phyloP scores from a whole-genome alignment of 1,140 invertebrate genomes.

The Drosophila orosa region DNA sequence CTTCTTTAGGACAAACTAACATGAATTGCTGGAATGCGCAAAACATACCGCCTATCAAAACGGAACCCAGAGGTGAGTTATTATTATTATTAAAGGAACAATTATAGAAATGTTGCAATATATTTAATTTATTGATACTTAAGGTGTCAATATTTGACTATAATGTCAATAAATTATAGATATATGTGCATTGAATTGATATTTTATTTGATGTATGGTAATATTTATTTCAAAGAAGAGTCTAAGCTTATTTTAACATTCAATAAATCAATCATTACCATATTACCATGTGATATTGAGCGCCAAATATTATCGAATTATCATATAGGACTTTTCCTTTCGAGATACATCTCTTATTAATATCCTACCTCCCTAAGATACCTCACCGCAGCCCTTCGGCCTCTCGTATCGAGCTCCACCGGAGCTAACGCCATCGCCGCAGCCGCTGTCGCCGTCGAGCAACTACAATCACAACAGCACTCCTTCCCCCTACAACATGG shows the following conservation, averaged over 20 bases:
- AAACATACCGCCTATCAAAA: constrained; percentile 80
- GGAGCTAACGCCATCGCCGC: constrained; percentile 79
- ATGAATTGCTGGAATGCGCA: constrained; percentile 78
- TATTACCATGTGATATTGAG: neutral
- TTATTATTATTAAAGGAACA: neutral
- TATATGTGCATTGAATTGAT: too few species aligned
- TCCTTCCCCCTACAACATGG: constrained; percentile 77
- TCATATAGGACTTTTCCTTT: neutral
- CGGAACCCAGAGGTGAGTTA: constrained; percentile 78
- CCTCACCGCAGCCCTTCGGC: constrained; percentile 78
- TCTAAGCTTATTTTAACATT: neutral
- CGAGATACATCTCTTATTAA: neutral
- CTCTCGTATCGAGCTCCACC: constrained; percentile 67
- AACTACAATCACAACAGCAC: constrained; percentile 78
- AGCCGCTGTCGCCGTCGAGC: constrained; percentile 78
- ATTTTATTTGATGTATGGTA: too few species aligned
- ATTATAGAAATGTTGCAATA: too few species aligned
- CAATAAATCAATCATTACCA: neutral
- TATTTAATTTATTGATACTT: neutral
- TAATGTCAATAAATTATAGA: too few species aligned
- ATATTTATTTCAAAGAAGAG: too few species aligned
- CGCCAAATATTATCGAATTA: neutral
- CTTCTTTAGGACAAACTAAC: constrained; percentile 62
- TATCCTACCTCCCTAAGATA: constrained; percentile 39
- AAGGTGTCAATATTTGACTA: too few species aligned